Evolutionary conservation across 1,140 invertebrate species (phyloP).

Genomic region (Drosophila sulfurigaster): DNA sequence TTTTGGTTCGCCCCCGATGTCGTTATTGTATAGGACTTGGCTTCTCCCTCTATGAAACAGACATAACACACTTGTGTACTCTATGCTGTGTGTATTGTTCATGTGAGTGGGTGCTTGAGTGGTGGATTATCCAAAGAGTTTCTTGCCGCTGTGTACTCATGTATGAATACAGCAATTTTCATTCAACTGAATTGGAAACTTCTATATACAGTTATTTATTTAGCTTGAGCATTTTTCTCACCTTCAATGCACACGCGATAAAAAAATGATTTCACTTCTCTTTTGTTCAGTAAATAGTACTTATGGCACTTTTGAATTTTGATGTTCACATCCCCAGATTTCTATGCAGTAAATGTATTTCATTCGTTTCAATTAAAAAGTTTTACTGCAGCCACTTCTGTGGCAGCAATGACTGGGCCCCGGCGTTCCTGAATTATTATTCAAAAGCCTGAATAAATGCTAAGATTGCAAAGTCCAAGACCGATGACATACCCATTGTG

Average conservation of each 20-base stretch:
- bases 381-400: no score
- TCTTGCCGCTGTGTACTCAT: constrained; percentile 37
- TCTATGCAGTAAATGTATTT: no score
- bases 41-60: not conserved
- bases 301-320: no score
- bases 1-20: constrained; percentile 18
- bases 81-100: no score
- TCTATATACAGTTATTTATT: constrained; percentile 36
- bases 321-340: no score
- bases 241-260: constrained; percentile 12
- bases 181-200: constrained; percentile 72
- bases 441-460: constrained; percentile 78
- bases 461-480: constrained; percentile 64
- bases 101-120: constrained; percentile 4
- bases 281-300: no score
- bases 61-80: constrained; percentile 1
- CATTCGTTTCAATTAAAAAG: constrained; percentile 69
- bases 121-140: constrained; percentile 23
- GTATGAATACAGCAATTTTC: constrained; percentile 75
- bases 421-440: constrained; percentile 72
- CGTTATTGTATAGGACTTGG: not conserved
- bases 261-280: constrained; percentile 4
- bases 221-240: constrained; percentile 40
- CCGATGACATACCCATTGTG: constrained; percentile 30
- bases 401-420: not conserved